Conservation (phyloP, 2,113 vertebrate genomes). For the Calyptomena viridis region DNA sequence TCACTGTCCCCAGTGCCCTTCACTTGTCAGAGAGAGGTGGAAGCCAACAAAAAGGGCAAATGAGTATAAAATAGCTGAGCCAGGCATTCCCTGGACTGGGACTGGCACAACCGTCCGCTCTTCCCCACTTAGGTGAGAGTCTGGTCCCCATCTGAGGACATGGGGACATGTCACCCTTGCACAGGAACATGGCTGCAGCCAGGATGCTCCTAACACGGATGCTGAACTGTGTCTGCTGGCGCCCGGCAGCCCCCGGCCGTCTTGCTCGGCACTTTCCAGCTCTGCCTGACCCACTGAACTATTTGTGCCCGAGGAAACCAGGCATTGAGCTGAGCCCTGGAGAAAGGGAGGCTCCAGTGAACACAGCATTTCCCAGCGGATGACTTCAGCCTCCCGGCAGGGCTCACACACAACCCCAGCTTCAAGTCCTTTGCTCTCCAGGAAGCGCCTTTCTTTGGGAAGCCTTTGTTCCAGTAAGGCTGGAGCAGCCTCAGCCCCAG, state of each 20-base stretch:
- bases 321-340: background rate
- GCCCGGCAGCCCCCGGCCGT: background rate
- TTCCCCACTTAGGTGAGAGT: background rate
- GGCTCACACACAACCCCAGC: background rate
- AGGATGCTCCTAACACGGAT: background rate
- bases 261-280: background rate
- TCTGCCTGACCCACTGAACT: conserved; percentile 18
- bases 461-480: conserved; percentile 38
- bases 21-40: background rate
- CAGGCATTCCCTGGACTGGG: background rate
- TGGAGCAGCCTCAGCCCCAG: background rate
- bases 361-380: conserved; percentile 23
- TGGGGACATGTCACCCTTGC: background rate
- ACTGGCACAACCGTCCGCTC: accelerated
- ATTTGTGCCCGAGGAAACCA: background rate
- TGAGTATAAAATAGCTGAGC: background rate
- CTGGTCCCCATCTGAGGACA: background rate
- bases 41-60: background rate
- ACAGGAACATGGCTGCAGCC: background rate
- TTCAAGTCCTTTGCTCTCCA: conserved; percentile 6
- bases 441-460: conserved; percentile 51
- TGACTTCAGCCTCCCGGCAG: conserved; percentile 22
- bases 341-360: background rate
- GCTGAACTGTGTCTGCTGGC: accelerated
- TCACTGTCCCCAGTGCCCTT: background rate